A percentile compares a stretch with the other conserved stretches of the same genome.
Evolutionary conservation across 2,797 vertebrate genomes (phyloP).

Genomic region (Iguana delicatissima): DNA sequence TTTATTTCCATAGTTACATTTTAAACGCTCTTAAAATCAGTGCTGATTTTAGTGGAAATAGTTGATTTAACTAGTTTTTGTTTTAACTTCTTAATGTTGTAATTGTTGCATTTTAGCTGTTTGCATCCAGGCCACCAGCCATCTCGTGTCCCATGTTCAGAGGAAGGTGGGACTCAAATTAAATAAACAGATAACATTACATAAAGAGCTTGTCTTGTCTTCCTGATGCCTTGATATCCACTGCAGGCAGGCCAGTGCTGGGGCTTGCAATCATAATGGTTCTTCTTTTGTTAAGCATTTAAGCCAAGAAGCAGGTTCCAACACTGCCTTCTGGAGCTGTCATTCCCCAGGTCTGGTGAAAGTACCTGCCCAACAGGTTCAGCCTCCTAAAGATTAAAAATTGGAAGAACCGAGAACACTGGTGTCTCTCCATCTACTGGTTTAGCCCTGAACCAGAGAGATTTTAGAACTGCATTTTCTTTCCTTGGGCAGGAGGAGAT

Average conservation of each 20-base stretch:
- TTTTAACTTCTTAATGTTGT: too few species aligned
- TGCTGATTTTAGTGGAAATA: too few species aligned
- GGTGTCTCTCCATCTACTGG: not conserved
- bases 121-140: too few species aligned
- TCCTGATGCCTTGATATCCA: not conserved
- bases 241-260: not conserved
- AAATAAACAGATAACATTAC: too few species aligned
- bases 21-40: too few species aligned
- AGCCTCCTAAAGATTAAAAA: not conserved
- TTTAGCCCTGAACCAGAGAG: slow-evolving; percentile 7
- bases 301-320: slow-evolving; percentile 48
- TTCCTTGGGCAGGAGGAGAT: not conserved
- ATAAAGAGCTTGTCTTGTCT: not conserved
- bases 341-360: not conserved
- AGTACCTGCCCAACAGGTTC: slow-evolving; percentile 17
- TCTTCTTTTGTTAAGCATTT: slow-evolving; percentile 41
- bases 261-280: slow-evolving; percentile 1
- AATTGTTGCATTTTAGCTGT: too few species aligned
- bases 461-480: not conserved
- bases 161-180: too few species aligned
- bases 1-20: too few species aligned
- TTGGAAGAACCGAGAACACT: not conserved
- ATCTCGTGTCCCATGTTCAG: too few species aligned
- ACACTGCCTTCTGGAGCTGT: not conserved
- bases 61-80: too few species aligned